Conservation (phyloP, 2,888 invertebrate genomes). For the Aphelenchoides bicaudatus region DNA sequence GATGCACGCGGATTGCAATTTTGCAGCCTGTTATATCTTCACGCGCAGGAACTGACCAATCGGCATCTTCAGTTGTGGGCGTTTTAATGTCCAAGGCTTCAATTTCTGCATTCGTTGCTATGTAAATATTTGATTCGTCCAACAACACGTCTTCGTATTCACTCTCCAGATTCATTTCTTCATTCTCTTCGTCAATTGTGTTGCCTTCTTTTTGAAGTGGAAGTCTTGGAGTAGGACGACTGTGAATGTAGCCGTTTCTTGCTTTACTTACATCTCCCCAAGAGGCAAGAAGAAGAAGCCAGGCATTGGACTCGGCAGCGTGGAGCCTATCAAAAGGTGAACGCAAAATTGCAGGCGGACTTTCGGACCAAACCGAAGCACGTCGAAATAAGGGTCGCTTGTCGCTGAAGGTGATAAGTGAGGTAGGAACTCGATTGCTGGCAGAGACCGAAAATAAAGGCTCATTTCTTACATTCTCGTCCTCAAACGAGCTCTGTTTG, state of each 20-base stretch:
- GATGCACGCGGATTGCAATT: conserved; percentile 32
- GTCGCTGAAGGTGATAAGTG: conserved; percentile 25
- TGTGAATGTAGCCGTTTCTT: background rate
- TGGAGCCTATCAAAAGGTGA: conserved; percentile 31
- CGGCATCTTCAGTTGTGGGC: conserved; percentile 25
- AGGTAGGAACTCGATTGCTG: conserved; percentile 16
- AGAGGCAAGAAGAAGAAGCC: conserved; percentile 30
- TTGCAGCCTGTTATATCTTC: conserved; percentile 34
- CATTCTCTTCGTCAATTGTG: conserved; percentile 29
- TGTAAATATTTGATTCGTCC: conserved; percentile 27
- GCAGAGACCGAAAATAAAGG: no score
- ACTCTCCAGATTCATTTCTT: conserved; percentile 2
- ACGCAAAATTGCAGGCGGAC: conserved; percentile 34
- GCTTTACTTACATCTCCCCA: conserved; percentile 24
- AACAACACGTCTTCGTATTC: conserved; percentile 16
- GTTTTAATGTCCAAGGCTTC: conserved; percentile 27
- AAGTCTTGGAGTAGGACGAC: conserved; percentile 1
- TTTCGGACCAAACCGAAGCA: conserved; percentile 37
- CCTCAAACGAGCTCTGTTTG: conserved; percentile 3
- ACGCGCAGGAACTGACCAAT: conserved; percentile 29
- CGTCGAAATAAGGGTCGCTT: conserved; percentile 34
- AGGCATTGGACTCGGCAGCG: conserved; percentile 29
- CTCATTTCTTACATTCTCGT: background rate
- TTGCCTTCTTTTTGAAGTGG: conserved; percentile 9
- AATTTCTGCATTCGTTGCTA: conserved; percentile 33